Conservation (phyloP, 2,797 vertebrate genomes). For the Pseudochirops corinnae region DNA sequence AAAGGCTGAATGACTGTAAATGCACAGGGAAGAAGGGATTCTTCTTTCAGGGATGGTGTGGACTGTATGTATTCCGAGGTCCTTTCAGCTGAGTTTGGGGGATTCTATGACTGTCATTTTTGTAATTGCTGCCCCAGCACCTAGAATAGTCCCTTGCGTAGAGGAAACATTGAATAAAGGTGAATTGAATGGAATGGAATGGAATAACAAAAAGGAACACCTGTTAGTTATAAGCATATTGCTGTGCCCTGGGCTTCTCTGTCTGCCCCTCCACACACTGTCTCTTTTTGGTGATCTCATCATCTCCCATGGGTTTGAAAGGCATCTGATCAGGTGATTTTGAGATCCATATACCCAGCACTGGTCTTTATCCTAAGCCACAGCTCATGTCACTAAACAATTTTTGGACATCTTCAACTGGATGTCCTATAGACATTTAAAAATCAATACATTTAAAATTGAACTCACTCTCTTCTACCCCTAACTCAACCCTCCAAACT, state of each 20-base stretch:
- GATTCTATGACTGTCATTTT: neutral
- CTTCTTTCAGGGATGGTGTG: neutral
- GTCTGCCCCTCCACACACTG: neutral
- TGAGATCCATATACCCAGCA: too few species aligned
- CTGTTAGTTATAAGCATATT: neutral
- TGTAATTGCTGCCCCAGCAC: neutral
- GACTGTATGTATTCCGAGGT: neutral
- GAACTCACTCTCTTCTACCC: neutral
- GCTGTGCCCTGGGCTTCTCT: neutral
- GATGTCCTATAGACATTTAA: too few species aligned
- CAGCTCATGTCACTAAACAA: too few species aligned
- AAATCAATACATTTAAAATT: too few species aligned
- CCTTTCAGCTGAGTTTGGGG: neutral
- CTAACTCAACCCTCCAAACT: neutral
- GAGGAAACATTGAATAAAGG: too few species aligned
- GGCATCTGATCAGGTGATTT: too few species aligned
- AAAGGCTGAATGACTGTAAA: neutral
- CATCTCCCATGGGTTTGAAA: too few species aligned
- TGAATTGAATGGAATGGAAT: neutral
- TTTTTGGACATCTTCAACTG: too few species aligned
- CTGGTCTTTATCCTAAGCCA: neutral
- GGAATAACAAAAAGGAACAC: neutral
- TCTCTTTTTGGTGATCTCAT: neutral
- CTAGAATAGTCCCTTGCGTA: too few species aligned
- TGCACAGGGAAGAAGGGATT: neutral